A percentile compares a stretch with the other conserved stretches of the same genome.
Conservation (phyloP, 2,888 invertebrate genomes). For the Eremobia ochroleuca region DNA sequence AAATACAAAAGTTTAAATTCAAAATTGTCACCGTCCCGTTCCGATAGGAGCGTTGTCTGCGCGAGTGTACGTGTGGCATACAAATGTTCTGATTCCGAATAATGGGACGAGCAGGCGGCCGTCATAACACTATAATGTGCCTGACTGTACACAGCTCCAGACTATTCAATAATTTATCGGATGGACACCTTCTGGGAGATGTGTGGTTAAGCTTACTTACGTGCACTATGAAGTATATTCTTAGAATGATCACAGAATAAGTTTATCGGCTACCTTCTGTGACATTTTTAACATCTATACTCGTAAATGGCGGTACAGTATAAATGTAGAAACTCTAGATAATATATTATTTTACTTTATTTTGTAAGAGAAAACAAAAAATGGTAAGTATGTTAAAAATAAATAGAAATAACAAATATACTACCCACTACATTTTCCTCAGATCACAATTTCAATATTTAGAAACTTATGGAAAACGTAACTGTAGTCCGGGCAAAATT, state of each 20-base stretch:
- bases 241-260: background rate
- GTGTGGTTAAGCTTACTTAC: slow-evolving; percentile 22
- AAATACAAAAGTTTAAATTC: slow-evolving; percentile 59
- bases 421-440: too few relatives aligned
- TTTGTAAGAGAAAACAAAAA: too few relatives aligned
- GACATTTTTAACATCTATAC: background rate
- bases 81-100: slow-evolving; percentile 73
- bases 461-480: too few relatives aligned
- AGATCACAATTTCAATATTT: too few relatives aligned
- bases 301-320: too few relatives aligned
- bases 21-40: slow-evolving; percentile 60
- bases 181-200: slow-evolving; percentile 44
- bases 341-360: too few relatives aligned
- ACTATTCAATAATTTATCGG: slow-evolving; percentile 61
- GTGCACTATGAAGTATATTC: slow-evolving; percentile 16
- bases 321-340: too few relatives aligned
- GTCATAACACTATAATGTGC: slow-evolving; percentile 60
- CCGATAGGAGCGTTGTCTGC: slow-evolving; percentile 68
- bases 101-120: slow-evolving; percentile 64
- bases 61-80: slow-evolving; percentile 69
- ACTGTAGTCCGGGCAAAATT: too few relatives aligned
- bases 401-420: too few relatives aligned
- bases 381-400: too few relatives aligned
- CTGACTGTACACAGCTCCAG: slow-evolving; percentile 50
- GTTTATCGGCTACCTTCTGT: background rate